Percentiles rank a stretch among this genome's conserved stretches.
Conservation (phyloP, 1,140 invertebrate species). For the Colletes gigas region DNA sequence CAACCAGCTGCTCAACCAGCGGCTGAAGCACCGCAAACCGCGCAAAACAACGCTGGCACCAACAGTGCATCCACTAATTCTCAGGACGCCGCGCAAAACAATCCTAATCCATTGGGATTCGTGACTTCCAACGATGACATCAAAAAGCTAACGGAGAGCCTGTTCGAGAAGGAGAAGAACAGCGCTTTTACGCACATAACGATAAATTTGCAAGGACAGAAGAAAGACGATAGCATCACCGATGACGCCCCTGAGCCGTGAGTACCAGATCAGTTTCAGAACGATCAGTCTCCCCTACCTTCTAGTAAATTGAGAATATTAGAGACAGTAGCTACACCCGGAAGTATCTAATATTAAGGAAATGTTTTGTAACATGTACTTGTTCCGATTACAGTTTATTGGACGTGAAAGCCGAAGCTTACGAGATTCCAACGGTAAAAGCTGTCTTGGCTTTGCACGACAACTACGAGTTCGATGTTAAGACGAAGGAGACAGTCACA, state of each 20-base stretch:
- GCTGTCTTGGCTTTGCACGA: slow-evolving; percentile 77
- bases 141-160: slow-evolving; percentile 74
- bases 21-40: slow-evolving; percentile 14
- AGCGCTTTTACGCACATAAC: slow-evolving; percentile 78
- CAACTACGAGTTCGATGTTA: slow-evolving; percentile 81
- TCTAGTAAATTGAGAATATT: no score
- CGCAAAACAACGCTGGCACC: slow-evolving; percentile 35
- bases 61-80: slow-evolving; percentile 42
- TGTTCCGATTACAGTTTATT: background rate
- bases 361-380: background rate
- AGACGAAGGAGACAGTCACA: slow-evolving; percentile 82
- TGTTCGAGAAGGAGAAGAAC: slow-evolving; percentile 78
- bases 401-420: slow-evolving; percentile 72
- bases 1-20: slow-evolving; percentile 16
- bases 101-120: slow-evolving; percentile 69
- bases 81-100: slow-evolving; percentile 52
- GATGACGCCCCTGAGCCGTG: slow-evolving; percentile 79
- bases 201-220: slow-evolving; percentile 78
- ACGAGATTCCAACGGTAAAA: slow-evolving; percentile 78
- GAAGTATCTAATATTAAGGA: background rate
- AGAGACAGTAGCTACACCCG: no score
- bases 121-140: slow-evolving; percentile 77
- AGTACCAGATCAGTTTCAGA: slow-evolving; percentile 50
- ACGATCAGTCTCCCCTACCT: background rate
- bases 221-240: slow-evolving; percentile 73